phyloP scores from a whole-genome alignment of 2,888 invertebrate genomes.

The Eulithis testata region DNA sequence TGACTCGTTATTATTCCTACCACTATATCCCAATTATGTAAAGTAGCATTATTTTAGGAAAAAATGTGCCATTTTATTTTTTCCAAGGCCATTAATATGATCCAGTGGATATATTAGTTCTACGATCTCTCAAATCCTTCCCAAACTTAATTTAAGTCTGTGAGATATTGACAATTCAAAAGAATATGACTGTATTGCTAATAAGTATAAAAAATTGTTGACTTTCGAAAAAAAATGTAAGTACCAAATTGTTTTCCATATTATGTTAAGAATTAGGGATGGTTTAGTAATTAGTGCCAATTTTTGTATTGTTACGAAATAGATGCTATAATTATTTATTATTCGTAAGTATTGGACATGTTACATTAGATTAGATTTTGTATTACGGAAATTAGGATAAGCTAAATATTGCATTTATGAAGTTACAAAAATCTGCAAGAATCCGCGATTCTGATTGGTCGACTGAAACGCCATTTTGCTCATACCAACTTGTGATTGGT shows the following conservation, averaged over 20 bases:
- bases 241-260: constrained; percentile 24
- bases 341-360: constrained; percentile 32
- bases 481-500: constrained; percentile 10
- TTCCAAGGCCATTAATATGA: no score
- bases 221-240: constrained; percentile 8
- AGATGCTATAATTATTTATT: constrained; percentile 20
- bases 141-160: not conserved
- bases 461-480: constrained; percentile 20
- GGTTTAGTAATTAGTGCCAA: constrained; percentile 44
- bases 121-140: no score
- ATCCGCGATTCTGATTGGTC: constrained; percentile 13
- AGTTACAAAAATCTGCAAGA: not conserved
- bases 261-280: constrained; percentile 4
- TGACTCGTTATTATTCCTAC: no score
- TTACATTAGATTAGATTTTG: constrained; percentile 29
- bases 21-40: no score
- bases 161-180: not conserved
- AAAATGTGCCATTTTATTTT: not conserved
- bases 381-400: not conserved
- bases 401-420: not conserved
- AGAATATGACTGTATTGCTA: constrained; percentile 1
- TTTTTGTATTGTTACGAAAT: constrained; percentile 35
- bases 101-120: no score
- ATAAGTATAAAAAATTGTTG: constrained; percentile 3
- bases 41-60: not conserved